Conservation (phyloP, 2,113 vertebrate species). For the Elachura formosa region DNA sequence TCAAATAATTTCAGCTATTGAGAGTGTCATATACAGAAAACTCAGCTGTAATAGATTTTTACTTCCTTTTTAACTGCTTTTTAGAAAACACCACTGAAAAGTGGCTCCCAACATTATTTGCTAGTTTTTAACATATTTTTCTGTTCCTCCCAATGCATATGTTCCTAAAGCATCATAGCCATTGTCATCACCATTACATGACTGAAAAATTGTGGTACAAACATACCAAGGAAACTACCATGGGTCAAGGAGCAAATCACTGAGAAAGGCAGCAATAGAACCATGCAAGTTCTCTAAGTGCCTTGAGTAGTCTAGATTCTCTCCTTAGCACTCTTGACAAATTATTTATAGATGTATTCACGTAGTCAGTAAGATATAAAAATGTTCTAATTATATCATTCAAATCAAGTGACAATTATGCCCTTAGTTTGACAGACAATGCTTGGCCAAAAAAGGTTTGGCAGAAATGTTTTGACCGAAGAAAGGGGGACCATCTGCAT, state of each 20-base stretch:
- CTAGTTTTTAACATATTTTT: not conserved
- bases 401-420: conserved; percentile 75
- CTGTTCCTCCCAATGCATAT: not conserved
- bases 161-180: not conserved
- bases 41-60: not conserved
- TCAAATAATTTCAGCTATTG: not conserved
- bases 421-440: conserved; percentile 75
- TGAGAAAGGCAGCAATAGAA: conserved; percentile 38
- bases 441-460: conserved; percentile 74
- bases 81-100: not conserved
- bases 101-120: not conserved
- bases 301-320: conserved; percentile 50
- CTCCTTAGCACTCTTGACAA: conserved; percentile 49
- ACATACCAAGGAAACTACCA: not conserved
- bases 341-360: conserved; percentile 81
- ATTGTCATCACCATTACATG: not conserved
- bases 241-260: conserved; percentile 38
- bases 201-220: not conserved
- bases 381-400: conserved; percentile 79
- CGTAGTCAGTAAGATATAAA: conserved; percentile 69
- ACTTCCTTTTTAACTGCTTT: not conserved
- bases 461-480: conserved; percentile 63
- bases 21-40: not conserved
- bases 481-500: conserved; percentile 67
- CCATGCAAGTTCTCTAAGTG: conserved; percentile 50